A percentile compares a stretch with the other conserved stretches of the same genome.
Evolutionary conservation across 2,797 vertebrate genomes (phyloP).

Genomic region (Tarsius wallacei): DNA sequence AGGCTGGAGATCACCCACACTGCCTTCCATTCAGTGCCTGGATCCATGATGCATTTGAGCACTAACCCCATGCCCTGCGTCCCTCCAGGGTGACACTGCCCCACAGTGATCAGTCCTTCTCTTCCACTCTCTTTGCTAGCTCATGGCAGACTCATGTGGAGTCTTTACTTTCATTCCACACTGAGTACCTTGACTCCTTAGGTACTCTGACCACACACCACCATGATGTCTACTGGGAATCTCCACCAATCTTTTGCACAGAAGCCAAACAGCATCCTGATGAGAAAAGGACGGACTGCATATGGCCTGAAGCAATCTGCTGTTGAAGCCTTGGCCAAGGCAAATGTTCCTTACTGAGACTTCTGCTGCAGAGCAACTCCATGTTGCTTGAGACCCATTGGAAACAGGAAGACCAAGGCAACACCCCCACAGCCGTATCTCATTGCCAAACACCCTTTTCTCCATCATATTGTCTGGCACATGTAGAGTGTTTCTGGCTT

Average conservation of each 20-base stretch:
- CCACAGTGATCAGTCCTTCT: background rate
- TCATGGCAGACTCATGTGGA: background rate
- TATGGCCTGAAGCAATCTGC: background rate
- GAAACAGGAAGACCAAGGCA: background rate
- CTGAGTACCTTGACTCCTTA: background rate
- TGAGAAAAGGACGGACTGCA: background rate
- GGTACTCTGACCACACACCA: background rate
- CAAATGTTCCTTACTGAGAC: background rate
- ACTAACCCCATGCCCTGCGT: background rate
- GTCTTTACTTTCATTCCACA: background rate
- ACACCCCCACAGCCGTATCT: background rate
- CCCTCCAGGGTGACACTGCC: background rate
- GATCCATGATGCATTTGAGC: background rate
- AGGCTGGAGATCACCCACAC: background rate
- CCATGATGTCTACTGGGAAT: background rate
- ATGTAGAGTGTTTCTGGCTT: conserved; percentile 49
- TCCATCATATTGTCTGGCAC: background rate
- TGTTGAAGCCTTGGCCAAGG: background rate
- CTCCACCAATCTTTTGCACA: background rate
- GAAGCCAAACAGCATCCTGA: background rate
- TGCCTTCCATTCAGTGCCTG: background rate
- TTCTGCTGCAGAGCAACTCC: background rate
- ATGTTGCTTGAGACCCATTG: background rate
- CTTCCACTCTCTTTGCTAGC: background rate
- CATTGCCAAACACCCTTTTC: background rate